Percentiles rank a stretch among this genome's conserved stretches.
These are phyloP conservation scores for Peromyscus polionotus DNA, from an alignment of 2,113 vertebrate genomes.

Conservation along the genomic window DNA sequence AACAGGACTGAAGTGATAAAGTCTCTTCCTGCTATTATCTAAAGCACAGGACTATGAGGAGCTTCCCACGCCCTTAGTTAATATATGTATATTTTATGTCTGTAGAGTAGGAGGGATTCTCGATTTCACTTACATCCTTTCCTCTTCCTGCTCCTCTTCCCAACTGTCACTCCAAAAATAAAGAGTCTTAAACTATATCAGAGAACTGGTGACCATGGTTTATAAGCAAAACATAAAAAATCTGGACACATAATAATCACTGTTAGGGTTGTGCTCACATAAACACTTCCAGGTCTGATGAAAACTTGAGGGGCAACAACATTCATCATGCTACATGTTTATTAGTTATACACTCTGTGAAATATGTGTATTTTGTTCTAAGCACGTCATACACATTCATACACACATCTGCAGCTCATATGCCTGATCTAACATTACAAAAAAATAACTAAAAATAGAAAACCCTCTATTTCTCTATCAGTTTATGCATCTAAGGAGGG, in stretches of 20 bases:
- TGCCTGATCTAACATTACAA: not conserved
- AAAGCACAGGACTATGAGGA: not conserved
- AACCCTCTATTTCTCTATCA: not conserved
- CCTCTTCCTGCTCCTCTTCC: not conserved
- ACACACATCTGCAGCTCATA: not conserved
- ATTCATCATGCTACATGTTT: not conserved
- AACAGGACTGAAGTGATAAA: not conserved
- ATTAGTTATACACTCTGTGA: not conserved
- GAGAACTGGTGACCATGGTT: not conserved
- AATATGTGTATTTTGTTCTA: conserved; percentile 1
- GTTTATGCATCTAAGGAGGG: not conserved
- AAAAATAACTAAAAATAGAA: conserved; percentile 8
- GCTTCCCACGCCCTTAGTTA: not conserved
- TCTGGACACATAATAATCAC: not conserved
- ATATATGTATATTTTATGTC: not conserved
- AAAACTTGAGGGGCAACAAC: not conserved
- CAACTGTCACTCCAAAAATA: not conserved
- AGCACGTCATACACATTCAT: not conserved
- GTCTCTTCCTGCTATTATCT: not conserved
- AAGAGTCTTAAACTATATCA: not conserved
- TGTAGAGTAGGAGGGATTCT: not conserved
- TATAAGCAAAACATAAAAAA: not conserved
- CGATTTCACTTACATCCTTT: not conserved
- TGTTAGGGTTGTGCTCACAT: not conserved
- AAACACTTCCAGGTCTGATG: not conserved